Conservation (phyloP, 2,113 vertebrate species). For the Aythya baeri region DNA sequence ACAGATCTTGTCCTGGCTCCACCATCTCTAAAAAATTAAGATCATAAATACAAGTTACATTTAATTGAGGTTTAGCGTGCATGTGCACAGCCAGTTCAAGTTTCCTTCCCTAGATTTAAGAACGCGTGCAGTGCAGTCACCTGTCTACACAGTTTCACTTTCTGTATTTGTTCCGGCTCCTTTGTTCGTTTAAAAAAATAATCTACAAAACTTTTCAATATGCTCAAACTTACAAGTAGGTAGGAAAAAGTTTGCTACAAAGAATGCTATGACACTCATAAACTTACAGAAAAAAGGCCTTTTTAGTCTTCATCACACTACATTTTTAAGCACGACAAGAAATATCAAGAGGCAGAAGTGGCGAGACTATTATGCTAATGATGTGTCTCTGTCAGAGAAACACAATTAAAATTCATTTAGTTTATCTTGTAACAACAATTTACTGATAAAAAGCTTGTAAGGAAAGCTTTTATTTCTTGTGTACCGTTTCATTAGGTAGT, state of each 20-base stretch:
- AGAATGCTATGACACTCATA: not conserved
- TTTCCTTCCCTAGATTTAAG: not conserved
- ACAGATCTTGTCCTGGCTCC: conserved; percentile 98
- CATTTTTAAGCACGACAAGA: not conserved
- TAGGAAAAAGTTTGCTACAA: not conserved
- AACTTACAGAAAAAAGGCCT: not conserved
- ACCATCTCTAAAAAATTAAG: conserved; percentile 83
- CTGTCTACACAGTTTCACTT: not conserved
- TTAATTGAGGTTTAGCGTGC: not conserved
- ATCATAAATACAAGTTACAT: not conserved
- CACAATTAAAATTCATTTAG: conserved; percentile 62
- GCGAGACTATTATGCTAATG: conserved; percentile 18
- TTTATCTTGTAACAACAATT: conserved; percentile 54
- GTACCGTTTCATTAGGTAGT: not conserved
- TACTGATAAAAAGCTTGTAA: conserved; percentile 26
- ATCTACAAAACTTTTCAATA: not conserved
- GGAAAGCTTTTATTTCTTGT: conserved; percentile 13
- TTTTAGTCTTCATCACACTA: not conserved
- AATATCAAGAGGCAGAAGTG: not conserved
- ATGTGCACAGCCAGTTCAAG: not conserved
- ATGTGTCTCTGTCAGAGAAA: not conserved
- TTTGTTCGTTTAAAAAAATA: not conserved
- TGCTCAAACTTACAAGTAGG: not conserved
- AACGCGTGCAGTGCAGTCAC: not conserved
- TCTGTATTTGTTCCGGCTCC: not conserved